These are phyloP conservation scores for Acleris laterana DNA, from an alignment of 2,888 invertebrate genomes.

Conservation along the genomic window DNA sequence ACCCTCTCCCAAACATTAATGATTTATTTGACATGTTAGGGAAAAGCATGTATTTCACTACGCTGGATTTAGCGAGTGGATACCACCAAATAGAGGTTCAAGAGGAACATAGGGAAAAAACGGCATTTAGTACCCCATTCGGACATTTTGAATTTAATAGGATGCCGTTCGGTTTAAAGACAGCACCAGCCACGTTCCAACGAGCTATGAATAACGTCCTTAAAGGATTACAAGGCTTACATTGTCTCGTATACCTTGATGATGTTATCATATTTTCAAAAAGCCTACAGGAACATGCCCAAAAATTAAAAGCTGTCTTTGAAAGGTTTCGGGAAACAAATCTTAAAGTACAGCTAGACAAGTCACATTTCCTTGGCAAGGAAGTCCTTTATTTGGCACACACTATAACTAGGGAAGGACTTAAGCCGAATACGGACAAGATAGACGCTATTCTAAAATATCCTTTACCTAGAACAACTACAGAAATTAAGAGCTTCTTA, in stretches of 20 bases:
- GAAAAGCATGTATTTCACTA: conserved; percentile 25
- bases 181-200: conserved; percentile 61
- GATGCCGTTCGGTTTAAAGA: conserved; percentile 47
- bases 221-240: conserved; percentile 48
- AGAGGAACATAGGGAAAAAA: conserved; percentile 41
- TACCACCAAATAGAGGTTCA: conserved; percentile 46
- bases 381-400: conserved; percentile 43
- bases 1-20: conserved; percentile 45
- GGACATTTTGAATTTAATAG: conserved; percentile 46
- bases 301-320: conserved; percentile 42
- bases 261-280: conserved; percentile 53
- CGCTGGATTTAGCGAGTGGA: conserved; percentile 46
- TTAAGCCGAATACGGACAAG: conserved; percentile 37
- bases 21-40: conserved; percentile 29
- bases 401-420: conserved; percentile 37
- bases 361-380: conserved; percentile 42
- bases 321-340: conserved; percentile 40
- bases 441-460: conserved; percentile 44
- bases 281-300: conserved; percentile 41
- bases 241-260: conserved; percentile 55
- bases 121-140: conserved; percentile 42
- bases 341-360: conserved; percentile 43
- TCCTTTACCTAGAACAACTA: conserved; percentile 43
- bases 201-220: conserved; percentile 57
- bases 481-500: conserved; percentile 50